Conservation (phyloP, 2,888 invertebrate species). For the Agrotis segetum region DNA sequence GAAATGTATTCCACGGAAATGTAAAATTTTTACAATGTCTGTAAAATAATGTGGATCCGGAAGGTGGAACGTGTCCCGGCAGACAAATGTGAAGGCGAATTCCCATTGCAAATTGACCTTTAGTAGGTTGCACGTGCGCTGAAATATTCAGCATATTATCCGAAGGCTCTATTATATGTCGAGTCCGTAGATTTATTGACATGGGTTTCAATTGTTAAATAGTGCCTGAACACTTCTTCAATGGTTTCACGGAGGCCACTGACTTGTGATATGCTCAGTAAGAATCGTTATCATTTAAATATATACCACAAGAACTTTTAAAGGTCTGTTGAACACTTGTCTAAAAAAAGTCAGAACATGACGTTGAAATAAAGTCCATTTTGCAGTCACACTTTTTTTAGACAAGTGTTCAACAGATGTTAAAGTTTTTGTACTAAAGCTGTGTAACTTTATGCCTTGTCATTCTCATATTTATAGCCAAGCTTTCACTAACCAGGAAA, state of each 20-base stretch:
- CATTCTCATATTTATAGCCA: neutral
- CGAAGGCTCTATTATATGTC: slow-evolving; percentile 44
- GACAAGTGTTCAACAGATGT: too few relatives aligned
- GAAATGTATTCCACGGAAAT: neutral
- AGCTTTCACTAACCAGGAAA: slow-evolving; percentile 3
- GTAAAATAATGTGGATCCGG: slow-evolving; percentile 4
- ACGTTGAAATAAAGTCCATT: too few relatives aligned
- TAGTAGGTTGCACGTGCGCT: slow-evolving; percentile 55
- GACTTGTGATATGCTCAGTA: too few relatives aligned
- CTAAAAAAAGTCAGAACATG: too few relatives aligned
- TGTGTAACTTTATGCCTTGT: neutral
- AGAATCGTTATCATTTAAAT: too few relatives aligned
- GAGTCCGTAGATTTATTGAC: slow-evolving; percentile 38
- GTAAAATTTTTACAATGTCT: neutral
- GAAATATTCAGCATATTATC: slow-evolving; percentile 61
- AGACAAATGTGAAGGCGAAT: slow-evolving; percentile 35
- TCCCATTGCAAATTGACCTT: slow-evolving; percentile 69
- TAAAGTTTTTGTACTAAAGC: too few relatives aligned
- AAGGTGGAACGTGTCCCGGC: slow-evolving; percentile 15
- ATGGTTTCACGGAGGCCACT: neutral
- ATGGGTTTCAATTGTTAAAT: slow-evolving; percentile 34
- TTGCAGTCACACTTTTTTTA: too few relatives aligned
- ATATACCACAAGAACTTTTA: too few relatives aligned
- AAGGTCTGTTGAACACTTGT: too few relatives aligned
- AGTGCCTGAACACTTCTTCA: slow-evolving; percentile 1